Evolutionary conservation across 2,888 invertebrate species (phyloP).

Genomic region (Eupithecia insigniata): DNA sequence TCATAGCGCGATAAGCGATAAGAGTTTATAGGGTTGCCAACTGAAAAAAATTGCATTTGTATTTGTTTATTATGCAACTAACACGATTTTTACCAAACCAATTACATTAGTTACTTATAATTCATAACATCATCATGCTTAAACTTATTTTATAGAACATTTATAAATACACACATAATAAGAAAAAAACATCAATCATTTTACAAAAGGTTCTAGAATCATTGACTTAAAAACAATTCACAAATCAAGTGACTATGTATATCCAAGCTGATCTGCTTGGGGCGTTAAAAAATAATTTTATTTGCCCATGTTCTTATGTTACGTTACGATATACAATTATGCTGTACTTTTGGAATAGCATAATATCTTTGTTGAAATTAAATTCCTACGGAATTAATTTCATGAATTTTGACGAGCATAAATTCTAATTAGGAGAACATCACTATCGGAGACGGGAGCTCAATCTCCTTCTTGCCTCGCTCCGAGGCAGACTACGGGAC

Average conservation of each 20-base stretch:
- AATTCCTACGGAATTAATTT: neutral
- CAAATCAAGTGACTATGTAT: neutral
- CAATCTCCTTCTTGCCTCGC: conserved; percentile 90
- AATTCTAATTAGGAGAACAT: conserved; percentile 77
- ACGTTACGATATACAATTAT: neutral
- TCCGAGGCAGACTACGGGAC: conserved; percentile 91
- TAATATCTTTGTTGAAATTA: neutral
- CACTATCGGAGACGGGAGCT: conserved; percentile 82
- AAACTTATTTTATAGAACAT: no score
- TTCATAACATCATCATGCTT: no score
- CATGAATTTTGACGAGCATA: neutral
- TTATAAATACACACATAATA: no score
- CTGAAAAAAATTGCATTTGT: no score
- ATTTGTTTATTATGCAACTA: no score
- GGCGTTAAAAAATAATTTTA: no score
- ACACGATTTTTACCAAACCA: no score
- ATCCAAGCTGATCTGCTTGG: no score
- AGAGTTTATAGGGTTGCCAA: neutral
- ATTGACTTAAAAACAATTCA: no score
- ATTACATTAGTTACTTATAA: no score
- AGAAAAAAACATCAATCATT: neutral
- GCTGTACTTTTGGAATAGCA: neutral
- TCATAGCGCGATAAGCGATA: no score
- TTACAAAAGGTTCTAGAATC: neutral
- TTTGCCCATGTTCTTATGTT: neutral